Evolutionary conservation across 2,888 invertebrate genomes (phyloP), one percentile per base, ranked within the genome.

Genomic region (Micoletzkya japonica): DNA sequence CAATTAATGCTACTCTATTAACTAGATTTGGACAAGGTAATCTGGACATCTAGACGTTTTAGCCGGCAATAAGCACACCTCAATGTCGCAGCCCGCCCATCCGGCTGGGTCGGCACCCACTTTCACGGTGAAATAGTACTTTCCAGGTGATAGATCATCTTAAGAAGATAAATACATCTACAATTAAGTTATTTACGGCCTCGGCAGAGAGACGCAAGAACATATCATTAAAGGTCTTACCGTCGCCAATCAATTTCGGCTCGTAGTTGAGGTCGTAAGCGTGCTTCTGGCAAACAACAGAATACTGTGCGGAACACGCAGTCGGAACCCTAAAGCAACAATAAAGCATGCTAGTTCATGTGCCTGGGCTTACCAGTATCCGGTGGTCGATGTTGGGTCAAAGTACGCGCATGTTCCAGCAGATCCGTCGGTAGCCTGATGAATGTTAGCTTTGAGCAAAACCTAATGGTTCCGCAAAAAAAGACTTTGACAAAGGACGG

Each of bases 231-330:
- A 44, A 44, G 44, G 44, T 44, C 56, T 70, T 36, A 73, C 75
- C 72, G 4, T 75, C 74, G 6, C 71, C 75, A 36, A 80, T 72
- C 10, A n/a, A 52, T 32, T 71, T 76, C 26, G 81, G 77, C 28
- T 49, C 44, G 70, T 74, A 70, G 26, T 73, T 54, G 6, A 60
- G 54, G 49, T 78, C 76, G 50, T 77, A 80, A 66, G 74, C 70
- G 57, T 80, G 79, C 59, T 76, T 80, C 68, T 81, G 81, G 60
- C 81, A 81, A 14, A 74, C 69, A 37, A 58, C 32, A 4, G 26
- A 52, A n/a, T 59, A 58, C 44, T 39, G 39, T 7, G 20, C 28
- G 32, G 39, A n/a, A 26, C 68, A 68, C 14, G 30, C 44, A 20
- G 17, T 26, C 17, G 39, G 39, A 36, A 58, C 30, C 68, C 68